Evolutionary conservation across 92 coral and sea anemone genomes (phyloP).

Genomic region (Porites rus): DNA sequence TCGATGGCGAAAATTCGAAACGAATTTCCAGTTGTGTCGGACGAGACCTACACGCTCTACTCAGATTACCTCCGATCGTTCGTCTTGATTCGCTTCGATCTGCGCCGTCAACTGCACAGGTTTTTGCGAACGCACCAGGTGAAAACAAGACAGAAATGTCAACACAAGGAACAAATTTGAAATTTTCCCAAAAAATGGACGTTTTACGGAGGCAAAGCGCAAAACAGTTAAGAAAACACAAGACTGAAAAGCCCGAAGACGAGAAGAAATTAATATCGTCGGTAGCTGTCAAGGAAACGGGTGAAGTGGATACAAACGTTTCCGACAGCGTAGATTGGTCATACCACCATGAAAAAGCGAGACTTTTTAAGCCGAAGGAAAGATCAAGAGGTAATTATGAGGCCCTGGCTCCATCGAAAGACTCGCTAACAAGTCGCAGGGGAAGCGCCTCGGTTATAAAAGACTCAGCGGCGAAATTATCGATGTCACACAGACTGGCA

Average conservation of each 20-base stretch:
- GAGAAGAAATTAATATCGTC: slow-evolving; percentile 33
- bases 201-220: slow-evolving; percentile 7
- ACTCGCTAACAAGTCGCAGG: slow-evolving; percentile 2
- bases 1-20: slow-evolving; percentile 35
- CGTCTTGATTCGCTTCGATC: slow-evolving; percentile 67
- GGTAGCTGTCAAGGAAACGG: slow-evolving; percentile 22
- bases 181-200: slow-evolving; percentile 13
- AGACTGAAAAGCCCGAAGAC: slow-evolving; percentile 10
- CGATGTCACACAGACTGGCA: slow-evolving; percentile 60
- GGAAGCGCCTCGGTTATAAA: slow-evolving; percentile 12
- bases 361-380: neutral
- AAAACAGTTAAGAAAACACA: neutral
- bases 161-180: neutral
- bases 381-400: neutral
- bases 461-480: slow-evolving; percentile 21
- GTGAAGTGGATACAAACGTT: slow-evolving; percentile 9
- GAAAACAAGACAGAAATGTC: slow-evolving; percentile 1
- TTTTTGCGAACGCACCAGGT: neutral
- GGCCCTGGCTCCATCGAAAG: neutral
- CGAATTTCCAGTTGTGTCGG: slow-evolving; percentile 38
- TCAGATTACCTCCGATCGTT: slow-evolving; percentile 85
- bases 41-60: slow-evolving; percentile 84
- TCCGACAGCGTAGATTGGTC: slow-evolving; percentile 15
- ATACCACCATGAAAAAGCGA: neutral
- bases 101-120: slow-evolving; percentile 13